Base-by-base conservation (phyloP, 2,797 vertebrate species). In the Acanthopagrus latus region DNA sequence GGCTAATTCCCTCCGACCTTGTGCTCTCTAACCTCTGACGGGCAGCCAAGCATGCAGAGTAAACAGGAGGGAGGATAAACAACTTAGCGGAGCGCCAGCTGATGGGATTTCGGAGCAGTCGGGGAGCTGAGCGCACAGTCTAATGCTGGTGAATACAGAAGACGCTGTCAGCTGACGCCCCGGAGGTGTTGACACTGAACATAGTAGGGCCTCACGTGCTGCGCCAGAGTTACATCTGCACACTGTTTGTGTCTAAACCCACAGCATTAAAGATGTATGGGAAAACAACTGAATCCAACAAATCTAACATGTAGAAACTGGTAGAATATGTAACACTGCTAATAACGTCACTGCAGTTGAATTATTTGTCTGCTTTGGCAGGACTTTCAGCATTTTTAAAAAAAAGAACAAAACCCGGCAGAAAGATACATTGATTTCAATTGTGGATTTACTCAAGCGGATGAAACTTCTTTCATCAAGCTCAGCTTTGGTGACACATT, bases 61-160 rank as follows among this genome's bases (percentile, higher is more conserved):
- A 87, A 93, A 92, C 88, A 90, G 74, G 44, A 74, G 74, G 74
- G 48, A 69, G 76, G 87, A 88, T 90, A 84, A 93, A 89, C 86
- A 88, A 82, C 80, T 86, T 81, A 84, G 72, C 59, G 4, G 46
- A 72, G 76, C 65, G 76, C 70, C 78, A 69, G 84, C 82, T 86
- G 87, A 90, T 54, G 84, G 85, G 86, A 89, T 90, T 88, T 81
- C 62, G 82, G 77, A 81, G 67, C 79, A 16, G 66, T 58, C 43
- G 41, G 79, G 67, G 55, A 78, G 47, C 52, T 27, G 58, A 60
- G 64, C 21, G 74, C 50, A 18, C 71, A 46, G 46, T 68, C 71
- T 73, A 17, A 46, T n/a, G 60, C 71, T 10, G 74, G 69, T 17
- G 79, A 72, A 55, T 72, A 77, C 74, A 13, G 8, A 65, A 65